Base-by-base conservation (phyloP, 1,140 invertebrate genomes). In the Tetragnatha versicolor region DNA sequence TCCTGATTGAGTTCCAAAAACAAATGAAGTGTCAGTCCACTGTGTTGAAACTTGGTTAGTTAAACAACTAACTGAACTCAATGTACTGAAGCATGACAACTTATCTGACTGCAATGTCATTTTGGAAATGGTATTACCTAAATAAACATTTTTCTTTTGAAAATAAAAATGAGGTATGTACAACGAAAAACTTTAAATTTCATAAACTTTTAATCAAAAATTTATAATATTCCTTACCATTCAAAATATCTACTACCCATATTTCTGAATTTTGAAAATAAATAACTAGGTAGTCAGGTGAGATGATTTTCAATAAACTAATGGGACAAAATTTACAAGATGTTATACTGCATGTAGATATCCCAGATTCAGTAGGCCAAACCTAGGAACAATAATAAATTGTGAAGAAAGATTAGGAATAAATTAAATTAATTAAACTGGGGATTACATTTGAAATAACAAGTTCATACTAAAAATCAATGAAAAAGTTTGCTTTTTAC, bases 231-330 rank as follows among this genome's bases (percentile, higher is more conserved):
- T 31, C 12, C 20, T 65, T 42, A 77, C 73, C 73, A 65, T 20
- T 77, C 20, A 29, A 37, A 14, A 66, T 66, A 29, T 77, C 58
- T 22, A 77, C 55, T 4, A 77, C n/a, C 73, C 73, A 77, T 10
- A 77, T 65, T 6, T 65, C 60, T 12, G 73, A 77, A 33, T 77
- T 77, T 25, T 77, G 73, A 77, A 66, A 65, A 9, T 10, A 42
- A 20, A 77, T 27, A 20, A 47, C 73, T 2, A 77, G n/a, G 33
- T 27, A 14, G 22, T 77, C 37, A 10, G 20, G 22, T 1, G 73
- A 53, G 10, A 77, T 31, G 14, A 77, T 63, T 53, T 77, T 49
- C 29, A 77, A 12, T 10, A 77, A 14, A 42, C 39, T 65, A 39
- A 77, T 66, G 22, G 73, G 60, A 42, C 35, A 65, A 20, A 29